Base-by-base conservation (phyloP, 2,888 invertebrate species). In the Cheilosia urbana region DNA sequence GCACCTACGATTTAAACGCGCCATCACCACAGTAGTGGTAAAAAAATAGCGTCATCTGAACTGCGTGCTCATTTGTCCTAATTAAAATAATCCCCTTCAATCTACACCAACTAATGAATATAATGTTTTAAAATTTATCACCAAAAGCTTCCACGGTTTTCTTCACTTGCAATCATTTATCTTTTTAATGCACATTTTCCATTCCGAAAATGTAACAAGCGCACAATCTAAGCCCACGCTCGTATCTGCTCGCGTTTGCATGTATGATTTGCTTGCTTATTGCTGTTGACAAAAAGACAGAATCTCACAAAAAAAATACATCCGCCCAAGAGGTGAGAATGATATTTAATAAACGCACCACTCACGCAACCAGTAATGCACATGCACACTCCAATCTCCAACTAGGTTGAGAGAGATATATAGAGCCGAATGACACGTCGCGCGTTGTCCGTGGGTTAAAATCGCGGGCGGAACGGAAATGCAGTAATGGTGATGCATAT, bases 391-490 rank as follows among this genome's bases (percentile, higher is more conserved):
- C 5, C 9, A 19, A n/a, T 17, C n/a, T 4, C 5, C 9, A 19
- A n/a, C 45, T 17, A 45, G 19, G 17, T 17, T 17, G 19, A 17
- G 9, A 47, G 19, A 42, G 21, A 49, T 13, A 55, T 15, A 34
- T 21, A 73, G 72, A 49, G 49, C 47, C 49, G 17, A 47, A 17
- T n/a, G n/a, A 45, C 15, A 63, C 42, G 17, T 60, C 7, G 21
- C 47, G 68, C 72, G 53, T 4, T 37, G 13, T 4, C 1, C 37
- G 37, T 37, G 77, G 72, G 21, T 72, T 49, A 34, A 58, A 72
- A 66, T 72, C 78, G 72, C 66, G 82, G 82, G 77, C 78, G 78
- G 78, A 82, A 82, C 82, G 82, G 82, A 82, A 82, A 82, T 82
- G 78, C 37, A 37, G 13, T 13, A 37, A 37, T 78, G 66, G 66